A percentile compares a stretch with the other conserved stretches of the same genome.
Conservation (phyloP, 2,888 invertebrate species). For the Sarcophaga subvicina region DNA sequence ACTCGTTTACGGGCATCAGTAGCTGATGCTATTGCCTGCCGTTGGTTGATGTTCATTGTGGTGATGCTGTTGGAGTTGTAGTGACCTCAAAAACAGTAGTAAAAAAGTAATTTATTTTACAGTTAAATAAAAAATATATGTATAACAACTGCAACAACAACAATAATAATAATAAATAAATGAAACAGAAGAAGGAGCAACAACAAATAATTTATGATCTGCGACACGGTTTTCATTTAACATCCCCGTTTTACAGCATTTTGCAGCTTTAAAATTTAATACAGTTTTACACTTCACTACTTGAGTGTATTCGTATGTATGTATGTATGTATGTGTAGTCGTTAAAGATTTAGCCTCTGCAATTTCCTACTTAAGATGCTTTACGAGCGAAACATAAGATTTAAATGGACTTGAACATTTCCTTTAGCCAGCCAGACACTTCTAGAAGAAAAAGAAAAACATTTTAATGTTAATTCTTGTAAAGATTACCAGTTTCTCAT, state of each 20-base stretch:
- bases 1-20: background rate
- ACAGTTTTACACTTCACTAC: background rate
- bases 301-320: background rate
- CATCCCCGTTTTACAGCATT: conserved; percentile 20
- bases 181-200: conserved; percentile 7
- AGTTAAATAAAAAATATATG: conserved; percentile 42
- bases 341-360: conserved; percentile 42
- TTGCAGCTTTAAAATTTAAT: conserved; percentile 20
- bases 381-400: conserved; percentile 34
- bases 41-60: conserved; percentile 5
- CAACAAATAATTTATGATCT: conserved; percentile 56
- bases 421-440: background rate
- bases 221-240: conserved; percentile 51
- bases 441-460: background rate
- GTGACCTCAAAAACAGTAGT: conserved; percentile 46
- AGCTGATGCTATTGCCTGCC: too few relatives aligned
- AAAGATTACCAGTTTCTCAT: background rate
- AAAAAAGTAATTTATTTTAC: conserved; percentile 65
- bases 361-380: conserved; percentile 41
- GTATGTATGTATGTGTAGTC: background rate
- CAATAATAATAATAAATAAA: background rate
- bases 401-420: conserved; percentile 42
- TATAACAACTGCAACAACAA: background rate
- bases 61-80: conserved; percentile 32
- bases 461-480: conserved; percentile 4